Evolutionary conservation across 2,797 vertebrate species (phyloP), one percentile per base, ranked within the genome.

Genomic region (Discoglossus pictus): DNA sequence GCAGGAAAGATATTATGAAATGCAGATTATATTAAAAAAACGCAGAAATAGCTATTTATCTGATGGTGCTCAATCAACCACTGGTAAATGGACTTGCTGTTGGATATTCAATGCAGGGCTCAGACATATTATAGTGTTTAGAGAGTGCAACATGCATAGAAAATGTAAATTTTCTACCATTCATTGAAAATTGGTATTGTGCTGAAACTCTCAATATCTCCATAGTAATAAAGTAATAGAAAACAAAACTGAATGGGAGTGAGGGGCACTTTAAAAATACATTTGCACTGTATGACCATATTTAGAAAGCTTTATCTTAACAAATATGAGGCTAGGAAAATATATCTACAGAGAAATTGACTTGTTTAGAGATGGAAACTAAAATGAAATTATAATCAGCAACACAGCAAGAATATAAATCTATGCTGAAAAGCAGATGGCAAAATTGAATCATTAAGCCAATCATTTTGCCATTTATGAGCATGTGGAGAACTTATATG

Each of bases 311-410:
- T 53, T 8, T 52, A 55, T 73, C 68, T 67, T 56, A 53, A 66
- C 58, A 71, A 79, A 80, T 79, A 73, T 77, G 74, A 65, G 78
- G 72, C n/a, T 67, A 82, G 54, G 40, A 52, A 73, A 62, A 52
- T 65, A 46, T 75, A 78, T 78, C 1, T 65, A 73, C 63, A 79
- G 76, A 77, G 68, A 79, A 80, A 79, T 80, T 77, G 73, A 74
- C 56, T 77, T 65, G 48, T 73, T 80, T 72, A 62, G 0, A 76
- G 74, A 74, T 74, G 75, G 60, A 74, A 72, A 61, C 65, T 72
- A 63, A 82, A 83, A 79, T 79, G 73, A 82, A 87, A 83, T 80
- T 78, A 73, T 69, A 77, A 72, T 68, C 68, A 78, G 46, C 64
- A 44, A 70, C 59, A 81, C 72, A 78, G 82, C 75, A 43, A 24